These are phyloP conservation scores for Rhagophthalmus giganteus DNA, from an alignment of 2,888 invertebrate genomes.

Conservation along the genomic window DNA sequence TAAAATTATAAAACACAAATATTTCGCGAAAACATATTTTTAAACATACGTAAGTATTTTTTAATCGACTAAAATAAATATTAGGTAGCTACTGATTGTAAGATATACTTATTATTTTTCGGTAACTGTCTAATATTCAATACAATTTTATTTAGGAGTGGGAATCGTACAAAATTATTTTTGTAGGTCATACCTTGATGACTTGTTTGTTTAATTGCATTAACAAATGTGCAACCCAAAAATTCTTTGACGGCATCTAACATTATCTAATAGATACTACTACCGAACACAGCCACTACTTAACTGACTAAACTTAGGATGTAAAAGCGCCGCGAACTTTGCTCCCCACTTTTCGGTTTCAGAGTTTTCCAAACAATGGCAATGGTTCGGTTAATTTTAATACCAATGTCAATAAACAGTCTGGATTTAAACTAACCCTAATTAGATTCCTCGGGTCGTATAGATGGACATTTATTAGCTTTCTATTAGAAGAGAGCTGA, in stretches of 20 bases:
- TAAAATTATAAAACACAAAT: too few relatives aligned
- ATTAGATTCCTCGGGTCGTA: not conserved
- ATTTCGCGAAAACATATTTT: too few relatives aligned
- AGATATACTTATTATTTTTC: too few relatives aligned
- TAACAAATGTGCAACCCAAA: slow-evolving; percentile 47
- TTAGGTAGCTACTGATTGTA: too few relatives aligned
- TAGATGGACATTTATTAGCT: slow-evolving; percentile 1
- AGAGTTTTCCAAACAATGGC: slow-evolving; percentile 23
- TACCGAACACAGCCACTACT: slow-evolving; percentile 19
- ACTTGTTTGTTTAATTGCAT: slow-evolving; percentile 37
- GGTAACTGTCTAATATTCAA: too few relatives aligned
- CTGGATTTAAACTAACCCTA: not conserved
- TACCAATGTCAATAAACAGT: slow-evolving; percentile 8
- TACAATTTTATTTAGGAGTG: too few relatives aligned
- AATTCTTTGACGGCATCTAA: slow-evolving; percentile 51
- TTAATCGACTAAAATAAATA: too few relatives aligned
- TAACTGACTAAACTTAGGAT: slow-evolving; percentile 17
- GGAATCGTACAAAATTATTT: too few relatives aligned
- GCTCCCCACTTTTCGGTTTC: slow-evolving; percentile 26
- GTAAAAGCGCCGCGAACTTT: slow-evolving; percentile 10
- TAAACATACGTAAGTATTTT: too few relatives aligned
- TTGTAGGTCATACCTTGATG: slow-evolving; percentile 19
- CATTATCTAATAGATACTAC: slow-evolving; percentile 43
- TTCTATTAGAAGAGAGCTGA: not conserved
- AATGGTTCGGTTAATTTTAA: slow-evolving; percentile 15